phyloP scores from a whole-genome alignment of 2,113 vertebrate species.

The Dipodomys ordii region DNA sequence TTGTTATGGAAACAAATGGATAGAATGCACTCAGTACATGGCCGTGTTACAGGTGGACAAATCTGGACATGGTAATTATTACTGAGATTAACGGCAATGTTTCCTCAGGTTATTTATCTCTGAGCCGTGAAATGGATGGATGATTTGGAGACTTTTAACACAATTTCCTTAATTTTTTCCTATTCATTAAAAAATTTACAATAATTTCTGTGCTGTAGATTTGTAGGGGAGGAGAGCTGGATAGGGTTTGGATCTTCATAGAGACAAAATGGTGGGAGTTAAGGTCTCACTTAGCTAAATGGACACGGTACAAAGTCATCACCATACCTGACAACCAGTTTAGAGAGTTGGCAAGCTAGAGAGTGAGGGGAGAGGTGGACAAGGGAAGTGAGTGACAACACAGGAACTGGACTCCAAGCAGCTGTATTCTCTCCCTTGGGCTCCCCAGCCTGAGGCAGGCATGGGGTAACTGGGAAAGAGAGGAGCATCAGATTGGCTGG shows the following conservation, averaged over 20 bases:
- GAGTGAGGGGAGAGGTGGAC: not conserved
- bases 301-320: not conserved
- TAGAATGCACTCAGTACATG: not conserved
- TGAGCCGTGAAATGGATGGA: not conserved
- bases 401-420: not conserved
- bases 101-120: not conserved
- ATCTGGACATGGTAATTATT: not conserved
- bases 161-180: not conserved
- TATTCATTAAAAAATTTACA: conserved; percentile 22
- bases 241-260: not conserved
- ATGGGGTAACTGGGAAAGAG: not conserved
- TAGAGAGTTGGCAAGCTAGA: not conserved
- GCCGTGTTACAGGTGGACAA: not conserved
- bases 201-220: not conserved
- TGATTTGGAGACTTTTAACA: not conserved
- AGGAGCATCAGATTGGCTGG: not conserved
- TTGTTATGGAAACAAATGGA: conserved; percentile 7
- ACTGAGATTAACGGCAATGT: not conserved
- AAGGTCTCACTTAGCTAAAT: not conserved
- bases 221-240: not conserved
- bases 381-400: not conserved
- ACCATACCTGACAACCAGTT: not conserved
- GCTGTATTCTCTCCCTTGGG: rapidly evolving
- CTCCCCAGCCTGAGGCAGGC: not conserved
- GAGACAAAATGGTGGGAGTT: not conserved